Conservation (phyloP, 2,888 invertebrate genomes). For the Cataglyphis livida region DNA sequence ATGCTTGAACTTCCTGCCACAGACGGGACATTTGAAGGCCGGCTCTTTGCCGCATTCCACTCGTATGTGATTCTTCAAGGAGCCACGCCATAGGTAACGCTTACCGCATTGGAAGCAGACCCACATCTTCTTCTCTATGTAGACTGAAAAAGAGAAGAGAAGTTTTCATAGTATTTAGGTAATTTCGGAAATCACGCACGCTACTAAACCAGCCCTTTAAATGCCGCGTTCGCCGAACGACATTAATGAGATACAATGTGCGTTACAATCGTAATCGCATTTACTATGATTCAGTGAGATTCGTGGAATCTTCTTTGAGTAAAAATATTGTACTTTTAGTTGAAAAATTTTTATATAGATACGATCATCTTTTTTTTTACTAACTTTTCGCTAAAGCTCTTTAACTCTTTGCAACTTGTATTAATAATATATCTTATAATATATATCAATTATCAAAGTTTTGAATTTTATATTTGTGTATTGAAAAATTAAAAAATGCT, state of each 20-base stretch:
- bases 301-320: background rate
- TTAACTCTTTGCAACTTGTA: background rate
- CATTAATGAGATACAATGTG: background rate
- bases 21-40: conserved; percentile 80
- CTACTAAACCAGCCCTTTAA: conserved; percentile 21
- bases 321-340: conserved; percentile 4
- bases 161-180: conserved; percentile 16
- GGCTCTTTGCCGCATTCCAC: conserved; percentile 83
- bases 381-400: background rate
- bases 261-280: conserved; percentile 17
- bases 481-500: background rate
- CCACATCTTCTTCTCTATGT: conserved; percentile 70
- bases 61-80: conserved; percentile 81
- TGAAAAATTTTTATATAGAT: conserved; percentile 12
- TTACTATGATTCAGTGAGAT: background rate
- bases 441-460: background rate
- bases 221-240: background rate
- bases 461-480: background rate
- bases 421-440: background rate
- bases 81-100: conserved; percentile 81
- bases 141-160: conserved; percentile 74
- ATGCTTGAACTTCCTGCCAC: conserved; percentile 81
- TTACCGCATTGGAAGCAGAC: conserved; percentile 79
- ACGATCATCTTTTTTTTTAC: background rate
- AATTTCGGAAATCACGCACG: background rate